These are phyloP conservation scores for Asarcornis scutulata DNA, from an alignment of 2,113 vertebrate genomes.

Conservation along the genomic window DNA sequence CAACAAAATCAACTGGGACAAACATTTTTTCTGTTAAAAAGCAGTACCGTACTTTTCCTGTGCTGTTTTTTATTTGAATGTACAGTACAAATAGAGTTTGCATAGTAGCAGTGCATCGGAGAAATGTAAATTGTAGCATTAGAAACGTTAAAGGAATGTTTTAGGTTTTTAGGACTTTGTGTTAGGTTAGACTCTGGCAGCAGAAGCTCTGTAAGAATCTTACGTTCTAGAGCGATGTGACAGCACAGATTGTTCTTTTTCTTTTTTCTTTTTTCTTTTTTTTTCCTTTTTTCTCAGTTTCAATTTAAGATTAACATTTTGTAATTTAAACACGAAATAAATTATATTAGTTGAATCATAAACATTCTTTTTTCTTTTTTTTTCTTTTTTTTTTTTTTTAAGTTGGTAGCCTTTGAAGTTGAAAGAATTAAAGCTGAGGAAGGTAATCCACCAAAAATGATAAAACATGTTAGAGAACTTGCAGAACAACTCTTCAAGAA, in stretches of 20 bases:
- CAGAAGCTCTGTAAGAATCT: background rate
- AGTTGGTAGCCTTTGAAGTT: conserved; percentile 95
- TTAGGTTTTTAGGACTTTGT: background rate
- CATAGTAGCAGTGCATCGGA: background rate
- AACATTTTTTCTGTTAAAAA: background rate
- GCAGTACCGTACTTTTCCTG: background rate
- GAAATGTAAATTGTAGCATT: background rate
- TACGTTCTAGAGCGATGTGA: fast-evolving
- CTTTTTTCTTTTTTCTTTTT: background rate
- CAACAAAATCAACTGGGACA: background rate
- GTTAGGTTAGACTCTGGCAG: background rate
- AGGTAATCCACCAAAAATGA: conserved; percentile 83
- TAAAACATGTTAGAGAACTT: conserved; percentile 91
- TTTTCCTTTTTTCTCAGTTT: background rate
- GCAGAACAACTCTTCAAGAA: conserved; percentile 96
- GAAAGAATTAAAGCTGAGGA: conserved; percentile 93
- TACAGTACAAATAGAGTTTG: background rate
- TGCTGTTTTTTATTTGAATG: background rate
- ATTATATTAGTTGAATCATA: background rate
- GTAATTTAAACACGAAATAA: background rate
- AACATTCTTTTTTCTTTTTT: conserved; percentile 20
- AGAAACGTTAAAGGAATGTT: background rate
- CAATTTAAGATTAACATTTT: background rate
- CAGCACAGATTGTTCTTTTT: background rate
- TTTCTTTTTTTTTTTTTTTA: conserved; percentile 5